Evolutionary conservation across 2,888 invertebrate genomes (phyloP), one percentile per base, ranked within the genome.

Genomic region (Eristalinus sepulchralis): DNA sequence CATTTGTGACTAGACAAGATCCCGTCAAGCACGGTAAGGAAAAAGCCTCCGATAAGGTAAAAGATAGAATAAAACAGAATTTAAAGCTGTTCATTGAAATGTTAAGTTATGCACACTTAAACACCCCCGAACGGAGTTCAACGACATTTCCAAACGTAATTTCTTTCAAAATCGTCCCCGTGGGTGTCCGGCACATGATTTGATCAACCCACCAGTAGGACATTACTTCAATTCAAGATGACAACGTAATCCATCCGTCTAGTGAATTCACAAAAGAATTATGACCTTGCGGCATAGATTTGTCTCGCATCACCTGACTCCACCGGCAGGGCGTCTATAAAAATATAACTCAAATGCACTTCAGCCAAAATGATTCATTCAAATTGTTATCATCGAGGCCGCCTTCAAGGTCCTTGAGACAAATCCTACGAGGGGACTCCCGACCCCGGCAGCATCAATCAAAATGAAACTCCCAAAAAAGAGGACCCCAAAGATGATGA

Each of bases 381-480:
- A 47, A 17, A 47, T 47, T 8, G 47, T 17, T 47, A 47, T 8
- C 47, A 17, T 47, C 47, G 17, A 47, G 47, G 17, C n/a, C 17
- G 47, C 47, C 47, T 17, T 3, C 47, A 17, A 17, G 17, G 47
- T 47, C 47, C 47, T 47, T 47, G 47, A 47, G 47, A 47, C 47
- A 17, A 47, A 47, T 47, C 47, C 17, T 47, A 8, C 47, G 6
- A 31, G n/a, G 62, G 13, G 59, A 63, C 33, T 75, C 75, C 36
- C 47, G 47, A 47, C 47, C 17, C 60, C 10, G 1, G 39, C 31
- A 9, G 20, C 55, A 72, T 47, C 67, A 66, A 39, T 77, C 78
- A 72, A 72, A 78, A 77, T 11, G 10, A 39, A 53, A 76, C 59
- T 57, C 9, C 36, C 55, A 13, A 68, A 63, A 33, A 55, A 22